Base-by-base conservation (phyloP, 2,888 invertebrate species). In the Aporophyla nigra region DNA sequence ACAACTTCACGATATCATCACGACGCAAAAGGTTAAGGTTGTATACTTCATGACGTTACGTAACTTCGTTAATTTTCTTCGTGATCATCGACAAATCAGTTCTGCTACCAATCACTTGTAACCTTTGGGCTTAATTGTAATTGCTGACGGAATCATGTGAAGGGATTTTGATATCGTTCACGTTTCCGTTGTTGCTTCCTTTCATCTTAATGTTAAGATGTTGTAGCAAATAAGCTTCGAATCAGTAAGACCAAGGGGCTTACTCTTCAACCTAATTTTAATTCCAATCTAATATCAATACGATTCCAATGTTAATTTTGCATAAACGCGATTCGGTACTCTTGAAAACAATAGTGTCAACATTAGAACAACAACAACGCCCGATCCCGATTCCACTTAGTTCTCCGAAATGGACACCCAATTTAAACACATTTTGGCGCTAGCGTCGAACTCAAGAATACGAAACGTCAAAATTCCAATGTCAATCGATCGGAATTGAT, bases 21-120 rank as follows among this genome's bases (percentile, higher is more conserved):
- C 91, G 90, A 90, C 84, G 79, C 79, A 83, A 95, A 94, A 94
- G 93, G 94, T 95, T 89, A 94, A 94, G 94, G 94, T 90, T 92
- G 83, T 75, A 82, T 24, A 49, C 87, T 89, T 88, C 91, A 90
- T 90, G 88, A 87, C 71, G 83, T 94, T 92, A 93, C 92, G 91
- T 92, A 93, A 94, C 85, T 80, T 81, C 84, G 89, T 90, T 92
- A 91, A 93, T 93, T 92, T 93, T 90, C 93, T 91, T 92, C 91
- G 91, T 92, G 92, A 90, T 88, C 89, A 84, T 88, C 84, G 88
- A 86, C 88, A 88, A 90, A 89, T 89, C 83, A 83, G 86, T 85
- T 85, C 71, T 84, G 80, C 77, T 79, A 80, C 71, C 89, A 86
- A 86, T 89, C 87, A 83, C 86, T 79, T 58, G 68, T 85, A 80